Conservation (phyloP, 2,797 vertebrate species). For the Hypotaenidia okinawae region DNA sequence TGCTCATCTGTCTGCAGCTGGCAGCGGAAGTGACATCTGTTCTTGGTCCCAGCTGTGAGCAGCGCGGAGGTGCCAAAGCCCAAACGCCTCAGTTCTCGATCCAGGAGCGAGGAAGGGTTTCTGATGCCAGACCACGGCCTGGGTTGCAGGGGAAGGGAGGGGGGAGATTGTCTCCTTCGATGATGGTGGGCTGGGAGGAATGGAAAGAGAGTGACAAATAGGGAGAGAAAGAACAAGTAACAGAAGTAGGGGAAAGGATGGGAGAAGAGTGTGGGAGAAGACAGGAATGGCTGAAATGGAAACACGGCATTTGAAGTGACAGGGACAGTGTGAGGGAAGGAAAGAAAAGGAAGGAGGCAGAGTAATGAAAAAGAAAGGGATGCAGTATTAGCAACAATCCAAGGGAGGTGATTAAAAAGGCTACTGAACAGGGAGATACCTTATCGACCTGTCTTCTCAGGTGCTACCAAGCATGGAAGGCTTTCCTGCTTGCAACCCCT, state of each 20-base stretch:
- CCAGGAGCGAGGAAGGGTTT: constrained; percentile 64
- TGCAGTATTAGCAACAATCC: not conserved
- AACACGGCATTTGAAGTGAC: not conserved
- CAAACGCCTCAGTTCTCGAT: constrained; percentile 62
- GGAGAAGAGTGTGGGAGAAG: not conserved
- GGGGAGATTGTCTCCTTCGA: not conserved
- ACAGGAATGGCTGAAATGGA: not conserved
- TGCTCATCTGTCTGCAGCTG: constrained; percentile 67
- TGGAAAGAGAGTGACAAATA: constrained; percentile 41
- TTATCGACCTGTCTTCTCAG: not conserved
- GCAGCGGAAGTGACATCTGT: constrained; percentile 67
- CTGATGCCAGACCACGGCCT: constrained; percentile 68
- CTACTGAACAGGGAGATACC: not conserved
- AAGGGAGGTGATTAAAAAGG: not conserved
- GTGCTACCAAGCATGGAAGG: not conserved
- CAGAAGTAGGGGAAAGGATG: not conserved
- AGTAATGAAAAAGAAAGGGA: not conserved
- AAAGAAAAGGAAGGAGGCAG: not conserved
- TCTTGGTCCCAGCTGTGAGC: constrained; percentile 61
- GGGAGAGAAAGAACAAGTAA: constrained; percentile 17
- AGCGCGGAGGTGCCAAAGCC: constrained; percentile 41
- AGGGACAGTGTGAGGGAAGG: not conserved
- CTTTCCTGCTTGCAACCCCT: not conserved
- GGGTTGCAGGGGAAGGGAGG: constrained; percentile 24
- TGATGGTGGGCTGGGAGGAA: constrained; percentile 59